Percentiles rank a stretch among this genome's conserved stretches.
These are phyloP conservation scores for Orussus abietinus DNA, from an alignment of 1,140 invertebrate genomes.

Conservation along the genomic window DNA sequence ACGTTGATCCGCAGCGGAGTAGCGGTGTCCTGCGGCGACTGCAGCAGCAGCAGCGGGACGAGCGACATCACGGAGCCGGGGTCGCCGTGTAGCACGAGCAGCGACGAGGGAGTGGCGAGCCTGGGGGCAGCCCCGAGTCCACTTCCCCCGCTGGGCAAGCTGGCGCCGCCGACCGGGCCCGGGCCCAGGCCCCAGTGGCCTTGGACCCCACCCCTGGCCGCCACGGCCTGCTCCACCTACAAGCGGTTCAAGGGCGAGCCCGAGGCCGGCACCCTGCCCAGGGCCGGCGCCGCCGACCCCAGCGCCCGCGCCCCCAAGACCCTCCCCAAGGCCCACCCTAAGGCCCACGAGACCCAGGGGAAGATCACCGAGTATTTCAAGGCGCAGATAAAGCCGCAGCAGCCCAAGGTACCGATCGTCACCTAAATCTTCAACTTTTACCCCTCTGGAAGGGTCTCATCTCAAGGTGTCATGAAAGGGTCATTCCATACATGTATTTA, in stretches of 20 bases:
- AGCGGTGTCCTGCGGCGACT: conserved; percentile 64
- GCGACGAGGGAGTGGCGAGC: conserved; percentile 45
- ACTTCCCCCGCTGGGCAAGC: conserved; percentile 45
- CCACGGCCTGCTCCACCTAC: conserved; percentile 44
- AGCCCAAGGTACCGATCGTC: conserved; percentile 44
- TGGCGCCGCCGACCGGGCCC: conserved; percentile 50
- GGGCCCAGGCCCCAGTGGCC: conserved; percentile 49
- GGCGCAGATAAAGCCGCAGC: conserved; percentile 70
- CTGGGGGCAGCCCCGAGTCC: conserved; percentile 50
- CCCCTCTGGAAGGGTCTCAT: no score
- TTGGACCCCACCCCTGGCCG: conserved; percentile 48
- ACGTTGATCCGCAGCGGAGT: conserved; percentile 61
- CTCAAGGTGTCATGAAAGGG: no score
- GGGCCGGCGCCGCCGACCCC: conserved; percentile 37
- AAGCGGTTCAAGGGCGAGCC: conserved; percentile 49
- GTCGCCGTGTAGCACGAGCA: conserved; percentile 68
- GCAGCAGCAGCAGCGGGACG: conserved; percentile 61
- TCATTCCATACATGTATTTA: no score
- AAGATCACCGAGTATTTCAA: conserved; percentile 82
- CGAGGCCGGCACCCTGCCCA: conserved; percentile 39
- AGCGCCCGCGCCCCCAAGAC: conserved; percentile 30
- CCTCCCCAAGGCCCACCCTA: conserved; percentile 17
- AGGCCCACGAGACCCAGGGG: conserved; percentile 51
- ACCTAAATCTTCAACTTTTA: no score
- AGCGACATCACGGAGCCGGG: conserved; percentile 77